Evolutionary conservation across 2,888 invertebrate genomes (phyloP), one percentile per base, ranked within the genome.

Genomic region (Thecocarcelia acutangulata): DNA sequence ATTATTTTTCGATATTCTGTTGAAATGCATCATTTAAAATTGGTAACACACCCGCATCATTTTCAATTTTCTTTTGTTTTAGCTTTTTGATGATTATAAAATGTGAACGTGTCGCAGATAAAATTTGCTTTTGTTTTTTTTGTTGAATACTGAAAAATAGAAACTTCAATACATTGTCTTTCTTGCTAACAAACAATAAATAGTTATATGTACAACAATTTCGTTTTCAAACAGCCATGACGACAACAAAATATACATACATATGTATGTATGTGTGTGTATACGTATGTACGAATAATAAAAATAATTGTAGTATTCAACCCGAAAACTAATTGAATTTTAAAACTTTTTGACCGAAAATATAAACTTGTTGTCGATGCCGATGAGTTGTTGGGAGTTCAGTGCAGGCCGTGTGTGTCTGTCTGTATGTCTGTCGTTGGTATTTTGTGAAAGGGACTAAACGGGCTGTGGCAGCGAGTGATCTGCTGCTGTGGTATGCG

Each of bases 91-190:
- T 50, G 17, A 19, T 44, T 40, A 19, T n/a, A 37, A 52, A 54
- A 70, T 50, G 37, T 44, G 50, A 80, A 80, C 69, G 80, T 80
- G 80, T 64, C 59, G 17, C 58, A 70, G 64, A 70, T 70, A 75
- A 69, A 69, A 21, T 69, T 33, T 33, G 3, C 4, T 33, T 8
- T 33, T 8, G 3, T 33, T 33, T 8, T 8, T 8, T 15, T 3
- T 52, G 44, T 37, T 58, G 52, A 70, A 59, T 44, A 33, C 42
- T 54, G 52, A 74, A 8, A 33, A 33, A 68, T 74, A 40, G 21
- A 63, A 56, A 63, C 44, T 52, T 56, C 66, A 46, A 13, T 15
- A 2, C 37, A 37, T 15, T 24, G 19, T 33, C 59, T 40, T 15
- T 6, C 21, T 13, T 9, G 50, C 1, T 48, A 73, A 54, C 19